phyloP scores from a whole-genome alignment of 2,113 vertebrate species.

The Desmodus rotundus region DNA sequence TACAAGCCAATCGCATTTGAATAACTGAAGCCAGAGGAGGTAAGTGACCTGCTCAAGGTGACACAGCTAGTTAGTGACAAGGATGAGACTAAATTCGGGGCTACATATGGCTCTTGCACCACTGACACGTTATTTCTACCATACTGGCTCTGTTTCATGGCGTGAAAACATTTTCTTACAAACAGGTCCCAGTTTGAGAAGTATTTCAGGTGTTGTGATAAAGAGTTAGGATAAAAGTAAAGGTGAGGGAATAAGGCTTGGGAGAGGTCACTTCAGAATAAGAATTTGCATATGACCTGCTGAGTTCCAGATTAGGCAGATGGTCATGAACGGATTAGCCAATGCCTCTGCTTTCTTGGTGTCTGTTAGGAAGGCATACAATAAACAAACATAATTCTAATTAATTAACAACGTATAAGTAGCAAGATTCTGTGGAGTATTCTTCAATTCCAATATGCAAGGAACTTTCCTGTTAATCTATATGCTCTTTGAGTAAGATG shows the following conservation, averaged over 20 bases:
- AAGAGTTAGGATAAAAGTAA: not conserved
- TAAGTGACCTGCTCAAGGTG: not conserved
- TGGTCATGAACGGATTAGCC: not conserved
- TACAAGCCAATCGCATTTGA: not conserved
- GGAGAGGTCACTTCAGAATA: not conserved
- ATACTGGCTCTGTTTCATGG: not conserved
- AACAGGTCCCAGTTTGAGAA: not conserved
- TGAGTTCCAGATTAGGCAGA: not conserved
- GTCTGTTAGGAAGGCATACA: not conserved
- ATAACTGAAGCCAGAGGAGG: not conserved
- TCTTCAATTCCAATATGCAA: not conserved
- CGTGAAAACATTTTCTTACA: not conserved
- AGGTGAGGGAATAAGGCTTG: fast-evolving
- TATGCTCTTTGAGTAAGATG: not conserved
- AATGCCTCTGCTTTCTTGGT: not conserved
- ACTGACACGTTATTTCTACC: not conserved
- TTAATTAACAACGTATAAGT: not conserved
- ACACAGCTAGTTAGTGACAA: not conserved
- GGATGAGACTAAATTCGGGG: not conserved
- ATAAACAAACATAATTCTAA: not conserved
- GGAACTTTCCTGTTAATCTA: not conserved
- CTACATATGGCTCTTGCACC: not conserved
- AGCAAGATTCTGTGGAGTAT: not conserved
- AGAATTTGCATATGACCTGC: not conserved
- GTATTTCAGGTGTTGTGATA: not conserved